phyloP scores from a whole-genome alignment of 2,797 vertebrate species.

The Oreochromis grahami region DNA sequence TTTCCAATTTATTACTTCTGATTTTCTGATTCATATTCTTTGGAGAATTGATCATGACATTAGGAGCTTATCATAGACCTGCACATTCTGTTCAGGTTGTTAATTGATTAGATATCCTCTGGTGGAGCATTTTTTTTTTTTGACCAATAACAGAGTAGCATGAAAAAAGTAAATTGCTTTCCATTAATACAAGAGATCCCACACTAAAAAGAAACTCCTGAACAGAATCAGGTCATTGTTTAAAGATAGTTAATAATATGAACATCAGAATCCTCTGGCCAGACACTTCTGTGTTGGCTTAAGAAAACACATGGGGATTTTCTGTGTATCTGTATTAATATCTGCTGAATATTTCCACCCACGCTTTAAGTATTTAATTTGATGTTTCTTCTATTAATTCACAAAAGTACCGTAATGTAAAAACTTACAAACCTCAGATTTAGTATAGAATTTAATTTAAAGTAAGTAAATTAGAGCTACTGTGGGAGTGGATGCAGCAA shows the following conservation, averaged over 20 bases:
- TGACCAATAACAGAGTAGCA: neutral
- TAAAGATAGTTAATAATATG: neutral
- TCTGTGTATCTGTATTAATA: neutral
- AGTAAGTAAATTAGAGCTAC: neutral
- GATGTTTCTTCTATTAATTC: neutral
- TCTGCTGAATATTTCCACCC: neutral
- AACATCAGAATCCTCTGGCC: neutral
- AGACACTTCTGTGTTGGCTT: neutral
- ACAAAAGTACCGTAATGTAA: neutral
- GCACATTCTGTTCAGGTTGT: neutral
- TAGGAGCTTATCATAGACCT: neutral
- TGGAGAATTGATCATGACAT: neutral
- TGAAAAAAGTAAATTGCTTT: neutral
- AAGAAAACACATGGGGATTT: neutral
- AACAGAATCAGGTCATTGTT: neutral
- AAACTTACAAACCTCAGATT: neutral
- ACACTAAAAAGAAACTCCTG: neutral
- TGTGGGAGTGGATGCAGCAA: neutral
- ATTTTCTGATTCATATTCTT: neutral
- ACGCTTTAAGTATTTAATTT: neutral
- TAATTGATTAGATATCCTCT: neutral
- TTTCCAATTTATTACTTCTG: neutral
- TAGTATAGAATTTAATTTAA: neutral
- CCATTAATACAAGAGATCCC: neutral
- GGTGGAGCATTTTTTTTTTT: neutral